These are phyloP conservation scores for Sapayoa aenigma DNA, from an alignment of 2,113 vertebrate species.

Conservation along the genomic window DNA sequence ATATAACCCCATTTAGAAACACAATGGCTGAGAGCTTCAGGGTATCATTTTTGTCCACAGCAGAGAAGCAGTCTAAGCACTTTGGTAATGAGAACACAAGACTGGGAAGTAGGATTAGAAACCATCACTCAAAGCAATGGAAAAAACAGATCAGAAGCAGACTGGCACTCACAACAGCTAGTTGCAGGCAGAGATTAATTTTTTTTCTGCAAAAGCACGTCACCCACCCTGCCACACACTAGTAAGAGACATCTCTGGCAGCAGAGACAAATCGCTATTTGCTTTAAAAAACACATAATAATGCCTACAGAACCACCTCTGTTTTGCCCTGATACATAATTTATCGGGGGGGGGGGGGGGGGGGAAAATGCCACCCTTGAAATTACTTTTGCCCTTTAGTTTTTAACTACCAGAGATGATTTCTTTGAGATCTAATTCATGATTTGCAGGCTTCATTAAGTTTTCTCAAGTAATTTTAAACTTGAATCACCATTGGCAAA, in stretches of 20 bases:
- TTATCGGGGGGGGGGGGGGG: not conserved
- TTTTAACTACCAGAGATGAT: constrained; percentile 51
- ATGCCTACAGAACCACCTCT: not conserved
- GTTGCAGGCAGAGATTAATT: not conserved
- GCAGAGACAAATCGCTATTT: not conserved
- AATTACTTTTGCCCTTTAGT: constrained; percentile 41
- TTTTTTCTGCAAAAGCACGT: not conserved
- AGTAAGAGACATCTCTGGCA: not conserved
- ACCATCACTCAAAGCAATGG: not conserved
- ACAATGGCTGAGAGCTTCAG: not conserved
- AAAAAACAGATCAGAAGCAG: not conserved
- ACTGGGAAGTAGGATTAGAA: not conserved
- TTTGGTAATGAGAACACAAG: not conserved
- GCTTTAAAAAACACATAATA: not conserved
- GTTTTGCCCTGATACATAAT: not conserved
- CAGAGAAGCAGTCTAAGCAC: not conserved
- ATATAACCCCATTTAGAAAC: not conserved
- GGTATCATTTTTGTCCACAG: not conserved
- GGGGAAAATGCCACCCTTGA: not conserved
- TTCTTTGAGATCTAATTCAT: constrained; percentile 51
- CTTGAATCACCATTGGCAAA: constrained; percentile 58
- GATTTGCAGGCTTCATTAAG: constrained; percentile 64
- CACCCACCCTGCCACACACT: not conserved
- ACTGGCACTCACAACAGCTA: not conserved
- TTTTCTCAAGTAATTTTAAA: constrained; percentile 59